Base-by-base conservation (phyloP, 2,113 vertebrate genomes). In the Podocnemis expansa region DNA sequence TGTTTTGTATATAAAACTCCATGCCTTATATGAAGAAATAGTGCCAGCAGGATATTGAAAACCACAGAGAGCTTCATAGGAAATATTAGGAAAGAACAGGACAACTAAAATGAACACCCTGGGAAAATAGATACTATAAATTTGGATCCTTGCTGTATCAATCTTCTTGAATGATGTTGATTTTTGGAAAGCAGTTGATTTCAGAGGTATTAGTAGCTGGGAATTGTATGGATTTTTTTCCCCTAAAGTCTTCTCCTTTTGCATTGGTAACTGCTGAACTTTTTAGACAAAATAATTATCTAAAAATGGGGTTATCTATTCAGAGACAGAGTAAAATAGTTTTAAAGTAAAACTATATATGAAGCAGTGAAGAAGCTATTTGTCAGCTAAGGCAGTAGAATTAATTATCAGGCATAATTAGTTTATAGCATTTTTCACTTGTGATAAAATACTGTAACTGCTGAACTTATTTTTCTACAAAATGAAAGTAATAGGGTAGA, bases 31-130 rank as follows among this genome's bases (percentile, higher is more conserved):
- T 47, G 78, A 96, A 96, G 94, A 98, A 97, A 93, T 80, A 90
- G 60, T 93, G 67, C 70, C 91, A 96, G 81, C 52, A 90, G 78
- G 91, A 91, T 96, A 97, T 22, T 94, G 81, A 96, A 97, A 97
- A 94, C 82, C 94, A 94, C 81, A 91, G 94, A 97, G 82, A 95
- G 60, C 47, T 96, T 90, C 92, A 63, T 73, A 95, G 95, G 94
- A 96, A 96, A 91, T 55, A 94, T 91, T 95, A 95, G 43, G 87
- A 97, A 97, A 96, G 55, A 89, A 94, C 29, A 91, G 49, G 58
- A 85, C 90, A 96, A 94, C 82, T 93, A 92, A 97, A 38, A 94
- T 87, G 79, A 91, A 83, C 85, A 93, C 90, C 81, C 87, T 93
- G 67, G 76, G 43, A 93, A 96, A 93, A 94, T 2, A 95, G 87